Conservation (phyloP, 2,888 invertebrate genomes). For the Diplolepis rosae region DNA sequence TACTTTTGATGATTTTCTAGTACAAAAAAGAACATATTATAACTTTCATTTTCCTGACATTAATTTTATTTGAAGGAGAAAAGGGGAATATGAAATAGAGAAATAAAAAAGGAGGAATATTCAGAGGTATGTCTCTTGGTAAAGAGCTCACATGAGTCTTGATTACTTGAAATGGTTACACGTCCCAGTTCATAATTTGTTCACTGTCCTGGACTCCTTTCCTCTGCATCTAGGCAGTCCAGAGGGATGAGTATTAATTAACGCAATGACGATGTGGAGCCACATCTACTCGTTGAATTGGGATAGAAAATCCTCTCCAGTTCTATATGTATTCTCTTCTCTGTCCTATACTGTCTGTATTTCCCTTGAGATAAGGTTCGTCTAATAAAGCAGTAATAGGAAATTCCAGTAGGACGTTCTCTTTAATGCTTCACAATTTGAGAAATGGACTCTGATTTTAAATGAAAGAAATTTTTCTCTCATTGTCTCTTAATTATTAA, state of each 20-base stretch:
- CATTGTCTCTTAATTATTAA: too few relatives aligned
- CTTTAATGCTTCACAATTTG: constrained; percentile 14
- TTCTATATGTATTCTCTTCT: constrained; percentile 14
- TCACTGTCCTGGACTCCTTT: constrained; percentile 28
- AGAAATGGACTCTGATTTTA: constrained; percentile 11
- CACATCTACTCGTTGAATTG: constrained; percentile 33
- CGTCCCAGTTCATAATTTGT: constrained; percentile 34
- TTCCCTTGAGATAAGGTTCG: constrained; percentile 36
- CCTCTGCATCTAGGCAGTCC: constrained; percentile 29
- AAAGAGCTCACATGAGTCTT: neutral
- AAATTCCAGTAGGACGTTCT: constrained; percentile 15
- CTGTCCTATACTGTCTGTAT: constrained; percentile 23
- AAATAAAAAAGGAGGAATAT: too few relatives aligned
- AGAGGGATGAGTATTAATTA: constrained; percentile 35
- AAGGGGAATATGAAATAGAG: too few relatives aligned
- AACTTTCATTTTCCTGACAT: too few relatives aligned
- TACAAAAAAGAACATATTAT: too few relatives aligned
- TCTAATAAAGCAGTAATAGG: constrained; percentile 33
- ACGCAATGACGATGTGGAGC: constrained; percentile 31
- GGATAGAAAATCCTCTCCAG: constrained; percentile 24
- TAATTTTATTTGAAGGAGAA: too few relatives aligned
- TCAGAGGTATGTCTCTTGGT: neutral
- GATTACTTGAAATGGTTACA: constrained; percentile 34
- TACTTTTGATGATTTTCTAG: too few relatives aligned
- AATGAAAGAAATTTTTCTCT: too few relatives aligned